These are phyloP conservation scores for Pleuronectes platessa DNA, from an alignment of 2,113 vertebrate genomes.

Conservation along the genomic window DNA sequence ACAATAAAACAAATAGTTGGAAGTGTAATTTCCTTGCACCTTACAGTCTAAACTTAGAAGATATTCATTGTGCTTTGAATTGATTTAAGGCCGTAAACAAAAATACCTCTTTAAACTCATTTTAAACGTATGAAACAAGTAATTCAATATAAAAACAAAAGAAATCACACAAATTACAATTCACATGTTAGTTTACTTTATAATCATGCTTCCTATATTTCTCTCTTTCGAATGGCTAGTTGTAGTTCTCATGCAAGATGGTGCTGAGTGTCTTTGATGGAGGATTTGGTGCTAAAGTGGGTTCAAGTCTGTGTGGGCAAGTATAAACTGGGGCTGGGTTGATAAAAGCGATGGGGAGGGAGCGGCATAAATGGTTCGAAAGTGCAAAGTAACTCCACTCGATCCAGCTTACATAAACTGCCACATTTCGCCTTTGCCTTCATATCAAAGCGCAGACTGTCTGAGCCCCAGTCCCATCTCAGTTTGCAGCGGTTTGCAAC, in stretches of 20 bases:
- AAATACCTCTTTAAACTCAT: slow-evolving; percentile 27
- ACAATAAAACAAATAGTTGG: background rate
- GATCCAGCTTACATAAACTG: slow-evolving; percentile 77
- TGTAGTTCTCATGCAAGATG: slow-evolving; percentile 44
- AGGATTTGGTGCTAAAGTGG: slow-evolving; percentile 75
- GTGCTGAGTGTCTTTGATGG: slow-evolving; percentile 71
- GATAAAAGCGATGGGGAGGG: slow-evolving; percentile 65
- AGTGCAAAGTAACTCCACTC: slow-evolving; percentile 75
- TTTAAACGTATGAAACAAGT: background rate
- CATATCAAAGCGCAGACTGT: slow-evolving; percentile 73
- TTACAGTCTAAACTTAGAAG: background rate
- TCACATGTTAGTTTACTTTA: slow-evolving; percentile 21
- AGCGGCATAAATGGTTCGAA: slow-evolving; percentile 60
- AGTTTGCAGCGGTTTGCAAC: slow-evolving; percentile 59
- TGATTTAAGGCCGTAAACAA: slow-evolving; percentile 7
- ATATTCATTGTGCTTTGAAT: slow-evolving; percentile 16
- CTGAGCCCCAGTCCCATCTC: slow-evolving; percentile 67
- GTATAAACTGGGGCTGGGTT: slow-evolving; percentile 39
- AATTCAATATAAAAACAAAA: slow-evolving; percentile 37
- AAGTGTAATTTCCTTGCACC: slow-evolving; percentile 2
- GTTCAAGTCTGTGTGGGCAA: slow-evolving; percentile 66
- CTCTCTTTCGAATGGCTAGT: slow-evolving; percentile 30
- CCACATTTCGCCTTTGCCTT: slow-evolving; percentile 59
- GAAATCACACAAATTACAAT: slow-evolving; percentile 23
- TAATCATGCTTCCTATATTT: slow-evolving; percentile 49